Conservation (phyloP, 2,113 vertebrate genomes). For the Sorex fumeus region DNA sequence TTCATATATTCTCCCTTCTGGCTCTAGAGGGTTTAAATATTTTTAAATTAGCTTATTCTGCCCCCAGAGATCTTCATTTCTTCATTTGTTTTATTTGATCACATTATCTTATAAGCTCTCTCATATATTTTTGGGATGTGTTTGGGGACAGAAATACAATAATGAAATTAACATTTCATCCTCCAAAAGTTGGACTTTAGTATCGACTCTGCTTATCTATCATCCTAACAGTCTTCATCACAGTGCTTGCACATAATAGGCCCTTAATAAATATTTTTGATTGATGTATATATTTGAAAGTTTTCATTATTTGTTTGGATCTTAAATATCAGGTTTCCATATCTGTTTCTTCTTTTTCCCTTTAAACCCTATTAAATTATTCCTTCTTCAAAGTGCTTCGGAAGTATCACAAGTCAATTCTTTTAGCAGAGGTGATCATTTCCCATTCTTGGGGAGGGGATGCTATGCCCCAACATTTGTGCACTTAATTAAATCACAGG, state of each 20-base stretch:
- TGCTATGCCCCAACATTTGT: conserved; percentile 62
- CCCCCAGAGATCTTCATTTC: conserved; percentile 75
- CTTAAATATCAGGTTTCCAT: conserved; percentile 41
- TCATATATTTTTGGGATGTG: conserved; percentile 76
- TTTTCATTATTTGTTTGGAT: conserved; percentile 34
- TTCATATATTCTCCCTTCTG: conserved; percentile 79
- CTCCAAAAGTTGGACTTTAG: conserved; percentile 39
- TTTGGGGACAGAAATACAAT: conserved; percentile 75
- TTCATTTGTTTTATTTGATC: conserved; percentile 84
- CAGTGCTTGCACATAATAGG: conserved; percentile 22
- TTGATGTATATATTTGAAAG: conserved; percentile 55
- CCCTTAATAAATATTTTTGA: conserved; percentile 50
- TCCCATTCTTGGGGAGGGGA: conserved; percentile 45
- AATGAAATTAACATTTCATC: conserved; percentile 72
- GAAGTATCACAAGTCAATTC: conserved; percentile 16
- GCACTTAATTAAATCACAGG: conserved; percentile 76
- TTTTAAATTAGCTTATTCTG: conserved; percentile 80
- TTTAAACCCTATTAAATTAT: conserved; percentile 40
- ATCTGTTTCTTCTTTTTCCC: neutral
- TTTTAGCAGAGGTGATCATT: conserved; percentile 38
- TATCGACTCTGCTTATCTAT: conserved; percentile 21
- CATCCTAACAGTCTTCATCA: conserved; percentile 45
- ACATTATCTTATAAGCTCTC: conserved; percentile 77
- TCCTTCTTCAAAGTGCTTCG: conserved; percentile 36
- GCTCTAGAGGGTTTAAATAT: conserved; percentile 80